Percentiles rank a stretch among this genome's conserved stretches.
These are phyloP conservation scores for Zosterops japonicus DNA, from an alignment of 2,113 vertebrate genomes.

Conservation along the genomic window DNA sequence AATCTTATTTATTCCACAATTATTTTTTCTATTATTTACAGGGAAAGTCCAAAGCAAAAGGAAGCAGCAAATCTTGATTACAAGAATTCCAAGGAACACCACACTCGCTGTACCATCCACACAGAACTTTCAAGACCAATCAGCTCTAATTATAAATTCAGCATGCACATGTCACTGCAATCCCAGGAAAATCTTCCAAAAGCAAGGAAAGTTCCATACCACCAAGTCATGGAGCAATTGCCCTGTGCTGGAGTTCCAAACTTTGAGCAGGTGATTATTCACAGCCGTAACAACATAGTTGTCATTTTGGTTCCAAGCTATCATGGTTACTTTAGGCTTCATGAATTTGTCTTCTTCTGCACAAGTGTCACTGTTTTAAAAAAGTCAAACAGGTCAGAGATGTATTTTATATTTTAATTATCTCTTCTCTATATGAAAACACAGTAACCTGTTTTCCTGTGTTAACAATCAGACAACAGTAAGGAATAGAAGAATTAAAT, in stretches of 20 bases:
- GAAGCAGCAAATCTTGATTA: background rate
- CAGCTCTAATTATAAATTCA: background rate
- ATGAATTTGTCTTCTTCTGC: constrained; percentile 87
- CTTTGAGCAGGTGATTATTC: constrained; percentile 96
- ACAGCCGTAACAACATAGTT: constrained; percentile 93
- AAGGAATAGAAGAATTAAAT: background rate
- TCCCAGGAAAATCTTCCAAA: background rate
- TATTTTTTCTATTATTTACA: background rate
- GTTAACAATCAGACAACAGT: background rate
- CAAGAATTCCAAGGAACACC: background rate
- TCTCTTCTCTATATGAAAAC: background rate
- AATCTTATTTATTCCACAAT: background rate
- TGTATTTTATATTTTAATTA: background rate
- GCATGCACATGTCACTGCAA: background rate
- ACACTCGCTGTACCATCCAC: background rate
- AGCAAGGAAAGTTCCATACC: constrained; percentile 73
- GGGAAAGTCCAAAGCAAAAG: background rate
- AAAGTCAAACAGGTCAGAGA: background rate
- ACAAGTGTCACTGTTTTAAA: constrained; percentile 61
- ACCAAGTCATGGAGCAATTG: constrained; percentile 91
- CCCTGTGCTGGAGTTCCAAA: constrained; percentile 94
- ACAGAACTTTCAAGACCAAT: background rate
- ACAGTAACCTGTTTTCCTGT: background rate
- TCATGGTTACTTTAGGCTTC: constrained; percentile 98
- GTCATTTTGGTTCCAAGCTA: constrained; percentile 95